Conservation (phyloP, 1,140 invertebrate species). For the Lepidostoma basale region DNA sequence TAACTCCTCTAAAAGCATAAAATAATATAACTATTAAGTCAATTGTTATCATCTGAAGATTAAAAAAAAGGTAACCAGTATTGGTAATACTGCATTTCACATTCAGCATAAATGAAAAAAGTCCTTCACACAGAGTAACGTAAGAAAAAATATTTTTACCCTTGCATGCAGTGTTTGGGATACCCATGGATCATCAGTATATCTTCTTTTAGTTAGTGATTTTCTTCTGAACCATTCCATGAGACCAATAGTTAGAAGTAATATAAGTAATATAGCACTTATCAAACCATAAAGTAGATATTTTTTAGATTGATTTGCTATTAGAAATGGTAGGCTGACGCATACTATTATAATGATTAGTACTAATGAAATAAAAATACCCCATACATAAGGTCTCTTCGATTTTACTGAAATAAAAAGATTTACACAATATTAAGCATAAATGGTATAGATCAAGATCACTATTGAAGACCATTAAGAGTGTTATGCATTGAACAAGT, state of each 20-base stretch:
- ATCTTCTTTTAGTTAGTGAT: conserved; percentile 20
- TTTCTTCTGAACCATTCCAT: conserved; percentile 37
- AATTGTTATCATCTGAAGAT: too few species aligned
- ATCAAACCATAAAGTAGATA: conserved; percentile 28
- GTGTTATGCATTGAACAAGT: too few species aligned
- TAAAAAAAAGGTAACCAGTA: too few species aligned
- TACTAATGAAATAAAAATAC: conserved; percentile 20
- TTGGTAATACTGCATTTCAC: background rate
- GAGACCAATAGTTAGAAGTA: conserved; percentile 21
- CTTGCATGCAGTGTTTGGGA: conserved; percentile 22
- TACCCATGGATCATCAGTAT: conserved; percentile 13
- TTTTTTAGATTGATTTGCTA: conserved; percentile 29
- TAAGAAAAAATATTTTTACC: conserved; percentile 14
- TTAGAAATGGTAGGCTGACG: conserved; percentile 30
- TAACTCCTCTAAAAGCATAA: conserved; percentile 15
- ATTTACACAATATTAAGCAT: too few species aligned
- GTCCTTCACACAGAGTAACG: background rate
- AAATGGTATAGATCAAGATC: too few species aligned
- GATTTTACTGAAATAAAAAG: conserved; percentile 12
- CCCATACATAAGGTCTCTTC: conserved; percentile 21
- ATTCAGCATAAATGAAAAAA: background rate
- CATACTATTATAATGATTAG: conserved; percentile 24
- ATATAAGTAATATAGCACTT: conserved; percentile 22
- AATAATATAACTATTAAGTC: too few species aligned
- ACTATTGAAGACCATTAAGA: too few species aligned